Conservation (phyloP, 2,888 invertebrate genomes). For the Ectemnius cavifrons region DNA sequence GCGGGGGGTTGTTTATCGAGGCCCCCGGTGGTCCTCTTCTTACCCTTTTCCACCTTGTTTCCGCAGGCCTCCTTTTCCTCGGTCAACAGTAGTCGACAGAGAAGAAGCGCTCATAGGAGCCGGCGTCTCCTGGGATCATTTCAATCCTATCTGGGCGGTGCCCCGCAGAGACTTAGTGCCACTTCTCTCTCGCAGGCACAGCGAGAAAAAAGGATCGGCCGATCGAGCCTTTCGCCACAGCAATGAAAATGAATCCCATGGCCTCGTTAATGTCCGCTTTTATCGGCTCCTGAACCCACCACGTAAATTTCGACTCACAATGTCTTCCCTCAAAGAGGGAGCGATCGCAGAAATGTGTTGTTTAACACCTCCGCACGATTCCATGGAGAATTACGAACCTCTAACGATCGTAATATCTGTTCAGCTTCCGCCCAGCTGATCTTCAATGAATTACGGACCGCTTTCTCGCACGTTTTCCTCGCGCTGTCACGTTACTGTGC, state of each 20-base stretch:
- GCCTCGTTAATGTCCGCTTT: slow-evolving; percentile 74
- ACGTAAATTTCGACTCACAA: slow-evolving; percentile 56
- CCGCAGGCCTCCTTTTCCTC: slow-evolving; percentile 19
- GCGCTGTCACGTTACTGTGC: neutral
- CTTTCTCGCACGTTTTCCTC: slow-evolving; percentile 37
- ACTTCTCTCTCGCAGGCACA: slow-evolving; percentile 35
- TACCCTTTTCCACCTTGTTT: slow-evolving; percentile 26
- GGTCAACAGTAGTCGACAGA: neutral
- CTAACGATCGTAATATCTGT: slow-evolving; percentile 42
- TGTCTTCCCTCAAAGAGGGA: slow-evolving; percentile 13
- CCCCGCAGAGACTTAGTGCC: slow-evolving; percentile 46
- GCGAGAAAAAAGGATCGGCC: slow-evolving; percentile 21
- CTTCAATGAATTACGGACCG: slow-evolving; percentile 51
- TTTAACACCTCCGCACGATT: slow-evolving; percentile 48
- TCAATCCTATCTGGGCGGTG: slow-evolving; percentile 56
- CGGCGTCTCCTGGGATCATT: slow-evolving; percentile 31
- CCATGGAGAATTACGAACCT: slow-evolving; percentile 55
- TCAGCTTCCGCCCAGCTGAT: slow-evolving; percentile 49
- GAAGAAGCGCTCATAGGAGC: neutral
- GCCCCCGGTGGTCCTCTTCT: slow-evolving; percentile 36
- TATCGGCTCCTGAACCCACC: slow-evolving; percentile 67
- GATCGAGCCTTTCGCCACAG: slow-evolving; percentile 65
- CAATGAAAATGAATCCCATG: slow-evolving; percentile 70
- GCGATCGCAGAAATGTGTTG: slow-evolving; percentile 34
- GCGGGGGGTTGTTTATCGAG: slow-evolving; percentile 71